A percentile compares a stretch with the other conserved stretches of the same genome.
These are phyloP conservation scores for Xenopus petersii DNA, from an alignment of 2,797 vertebrate species.

Conservation along the genomic window DNA sequence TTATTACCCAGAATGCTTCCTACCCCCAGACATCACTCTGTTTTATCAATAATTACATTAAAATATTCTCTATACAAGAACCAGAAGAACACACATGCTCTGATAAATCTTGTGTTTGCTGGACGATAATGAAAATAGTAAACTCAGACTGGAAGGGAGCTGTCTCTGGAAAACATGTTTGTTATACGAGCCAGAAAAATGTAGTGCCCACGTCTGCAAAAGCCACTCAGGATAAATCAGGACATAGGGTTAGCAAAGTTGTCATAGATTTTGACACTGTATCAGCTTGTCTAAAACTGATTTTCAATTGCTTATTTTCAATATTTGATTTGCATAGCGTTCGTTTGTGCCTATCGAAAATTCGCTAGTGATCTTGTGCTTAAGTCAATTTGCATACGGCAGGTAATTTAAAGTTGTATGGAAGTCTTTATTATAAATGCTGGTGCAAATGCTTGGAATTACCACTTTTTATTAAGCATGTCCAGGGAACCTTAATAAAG, in stretches of 20 bases:
- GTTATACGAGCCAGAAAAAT: conserved; percentile 25
- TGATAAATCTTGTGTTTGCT: conserved; percentile 41
- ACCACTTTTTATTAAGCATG: no score
- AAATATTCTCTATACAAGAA: conserved; percentile 23
- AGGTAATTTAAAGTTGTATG: no score
- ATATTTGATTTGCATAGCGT: no score
- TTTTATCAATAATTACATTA: conserved; percentile 31
- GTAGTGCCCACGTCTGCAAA: conserved; percentile 37
- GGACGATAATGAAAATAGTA: conserved; percentile 2
- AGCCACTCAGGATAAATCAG: conserved; percentile 10
- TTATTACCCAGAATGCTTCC: conserved; percentile 5
- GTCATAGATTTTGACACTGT: neutral
- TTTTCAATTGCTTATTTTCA: no score
- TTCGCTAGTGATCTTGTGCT: no score
- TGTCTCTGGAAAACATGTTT: neutral
- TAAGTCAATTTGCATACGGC: no score
- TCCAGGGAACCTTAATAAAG: no score
- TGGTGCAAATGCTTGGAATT: no score
- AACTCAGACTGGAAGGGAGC: neutral
- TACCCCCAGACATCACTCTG: conserved; percentile 14
- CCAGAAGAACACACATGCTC: conserved; percentile 33
- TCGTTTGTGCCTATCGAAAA: no score
- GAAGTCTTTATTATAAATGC: no score
- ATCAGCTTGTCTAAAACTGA: neutral
- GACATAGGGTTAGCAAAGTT: conserved; percentile 14